phyloP scores from a whole-genome alignment of 2,113 vertebrate genomes.

The Nasalis larvatus region DNA sequence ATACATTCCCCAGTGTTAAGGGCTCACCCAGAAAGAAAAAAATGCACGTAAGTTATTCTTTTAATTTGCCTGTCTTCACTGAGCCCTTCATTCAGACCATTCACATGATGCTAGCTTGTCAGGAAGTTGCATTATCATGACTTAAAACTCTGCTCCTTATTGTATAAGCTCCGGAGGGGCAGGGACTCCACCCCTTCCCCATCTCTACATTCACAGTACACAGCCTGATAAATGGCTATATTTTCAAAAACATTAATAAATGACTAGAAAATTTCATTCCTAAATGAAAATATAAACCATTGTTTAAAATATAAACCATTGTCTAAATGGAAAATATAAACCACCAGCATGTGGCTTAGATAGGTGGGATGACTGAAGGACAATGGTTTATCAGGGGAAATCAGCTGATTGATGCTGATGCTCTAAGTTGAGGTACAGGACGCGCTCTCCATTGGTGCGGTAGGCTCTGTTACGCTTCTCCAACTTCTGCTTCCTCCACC shows the following conservation, averaged over 20 bases:
- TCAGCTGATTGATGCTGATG: not conserved
- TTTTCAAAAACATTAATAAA: not conserved
- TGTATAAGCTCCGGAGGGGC: not conserved
- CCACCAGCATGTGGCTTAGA: not conserved
- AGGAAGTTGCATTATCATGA: not conserved
- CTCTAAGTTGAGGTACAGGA: fast-evolving
- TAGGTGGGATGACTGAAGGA: not conserved
- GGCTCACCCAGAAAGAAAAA: not conserved
- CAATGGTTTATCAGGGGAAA: not conserved
- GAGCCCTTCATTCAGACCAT: not conserved
- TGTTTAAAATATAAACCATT: no score
- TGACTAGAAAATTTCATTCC: not conserved
- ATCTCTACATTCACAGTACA: not conserved
- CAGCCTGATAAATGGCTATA: not conserved
- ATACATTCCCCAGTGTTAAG: not conserved
- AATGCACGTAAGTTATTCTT: not conserved
- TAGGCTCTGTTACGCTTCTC: fast-evolving
- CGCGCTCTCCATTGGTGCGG: fast-evolving
- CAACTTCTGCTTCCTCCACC: no score
- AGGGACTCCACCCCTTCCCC: no score
- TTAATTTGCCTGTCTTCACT: not conserved
- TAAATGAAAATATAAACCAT: not conserved
- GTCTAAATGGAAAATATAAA: not conserved
- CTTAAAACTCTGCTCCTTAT: not conserved
- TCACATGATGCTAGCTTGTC: not conserved